Base-by-base conservation (phyloP, 2,888 invertebrate species). In the Cosmopolites sordidus region DNA sequence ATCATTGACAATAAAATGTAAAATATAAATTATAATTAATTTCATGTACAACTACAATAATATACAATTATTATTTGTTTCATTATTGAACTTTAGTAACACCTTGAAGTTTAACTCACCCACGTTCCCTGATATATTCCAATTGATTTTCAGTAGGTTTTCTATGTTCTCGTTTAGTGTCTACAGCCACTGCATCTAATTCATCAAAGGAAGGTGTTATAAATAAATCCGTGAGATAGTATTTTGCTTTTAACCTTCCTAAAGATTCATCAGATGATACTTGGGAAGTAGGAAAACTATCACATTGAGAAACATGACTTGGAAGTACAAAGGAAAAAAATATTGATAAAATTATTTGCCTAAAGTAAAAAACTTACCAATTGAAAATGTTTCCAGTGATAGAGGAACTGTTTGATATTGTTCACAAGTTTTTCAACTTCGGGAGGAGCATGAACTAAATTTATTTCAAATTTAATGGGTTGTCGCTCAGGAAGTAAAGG, bases 371-470 rank as follows among this genome's bases (percentile, higher is more conserved):
- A 14, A 63, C 79, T 78, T 72, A 86, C 86, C 82, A 66, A 95
- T 91, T 27, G 95, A 94, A 75, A 95, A 95, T 54, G 89, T 91
- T 77, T 91, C 95, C 95, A 95, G 69, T 93, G 94, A 71, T 92
- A 95, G 51, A 95, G 79, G 75, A 92, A 89, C 70, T 89, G 89
- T 75, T 92, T 91, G 68, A 94, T 92, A 74, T 89, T 89, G 70
- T 87, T 85, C 59, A 93, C 90, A 60, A 93, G 83, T 62, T 91
- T 87, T 65, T 87, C 87, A 47, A 92, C 90, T 72, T 93, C 92
- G 8, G 88, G 83, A 51, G 91, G 88, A 16, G 92, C 90, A 22
- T 89, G 90, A 14, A 88, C 85, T 47, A 90, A 77, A 73, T 89
- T 86, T 59, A 90, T 83, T 64, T 89, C 87, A 73, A 94, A 94